Conservation (phyloP, 2,113 vertebrate genomes). For the Egretta garzetta region DNA sequence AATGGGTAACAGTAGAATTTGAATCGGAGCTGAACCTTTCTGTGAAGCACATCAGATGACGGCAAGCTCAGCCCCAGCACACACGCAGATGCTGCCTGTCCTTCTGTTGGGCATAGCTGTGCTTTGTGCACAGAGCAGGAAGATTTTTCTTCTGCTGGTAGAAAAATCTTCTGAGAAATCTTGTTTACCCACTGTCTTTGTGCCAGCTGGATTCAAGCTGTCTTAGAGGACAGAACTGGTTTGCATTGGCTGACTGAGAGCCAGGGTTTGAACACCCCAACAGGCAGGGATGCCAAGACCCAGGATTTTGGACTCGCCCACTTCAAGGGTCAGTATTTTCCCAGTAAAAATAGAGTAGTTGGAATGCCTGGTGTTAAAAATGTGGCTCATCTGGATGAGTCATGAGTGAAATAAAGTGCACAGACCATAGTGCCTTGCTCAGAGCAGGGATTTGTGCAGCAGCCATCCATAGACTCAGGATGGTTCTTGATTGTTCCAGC, state of each 20-base stretch:
- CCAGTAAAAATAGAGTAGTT: not conserved
- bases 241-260: not conserved
- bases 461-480: not conserved
- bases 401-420: not conserved
- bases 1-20: too few relatives aligned
- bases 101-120: not conserved
- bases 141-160: not conserved
- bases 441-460: conserved; percentile 16
- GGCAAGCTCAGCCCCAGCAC: not conserved
- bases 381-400: not conserved
- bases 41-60: not conserved
- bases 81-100: accelerated
- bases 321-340: conserved; percentile 28
- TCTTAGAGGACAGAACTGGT: not conserved
- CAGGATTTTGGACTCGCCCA: not conserved
- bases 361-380: conserved; percentile 19
- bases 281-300: not conserved
- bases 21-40: not conserved
- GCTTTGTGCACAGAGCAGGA: not conserved
- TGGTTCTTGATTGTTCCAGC: conserved; percentile 10
- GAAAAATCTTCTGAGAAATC: not conserved
- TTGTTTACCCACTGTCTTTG: not conserved
- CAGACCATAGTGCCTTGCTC: not conserved
- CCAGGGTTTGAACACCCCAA: not conserved
- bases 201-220: not conserved